Conservation (phyloP, 2,797 vertebrate genomes). For the Leptoclinus maculatus region DNA sequence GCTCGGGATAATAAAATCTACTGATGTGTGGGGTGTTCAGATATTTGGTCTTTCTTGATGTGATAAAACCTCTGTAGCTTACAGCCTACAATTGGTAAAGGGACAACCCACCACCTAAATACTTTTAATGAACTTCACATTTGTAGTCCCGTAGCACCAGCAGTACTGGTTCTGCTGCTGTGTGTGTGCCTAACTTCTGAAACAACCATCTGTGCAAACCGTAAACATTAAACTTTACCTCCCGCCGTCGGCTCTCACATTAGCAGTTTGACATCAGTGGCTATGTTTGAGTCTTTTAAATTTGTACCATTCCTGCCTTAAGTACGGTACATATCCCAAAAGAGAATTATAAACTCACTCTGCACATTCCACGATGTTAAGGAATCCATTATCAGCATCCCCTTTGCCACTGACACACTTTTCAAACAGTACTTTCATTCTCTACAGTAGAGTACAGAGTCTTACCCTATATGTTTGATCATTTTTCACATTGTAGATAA, state of each 20-base stretch:
- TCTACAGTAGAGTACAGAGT: neutral
- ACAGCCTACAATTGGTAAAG: neutral
- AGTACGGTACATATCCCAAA: slow-evolving; percentile 20
- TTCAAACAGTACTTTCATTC: slow-evolving; percentile 36
- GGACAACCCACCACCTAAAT: neutral
- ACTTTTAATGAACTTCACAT: slow-evolving; percentile 1
- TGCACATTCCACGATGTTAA: slow-evolving; percentile 1
- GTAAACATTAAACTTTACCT: slow-evolving; percentile 1
- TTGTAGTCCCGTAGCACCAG: slow-evolving; percentile 10
- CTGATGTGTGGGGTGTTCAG: neutral
- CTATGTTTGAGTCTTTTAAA: slow-evolving; percentile 6
- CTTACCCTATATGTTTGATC: neutral
- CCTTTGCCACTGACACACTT: slow-evolving; percentile 22
- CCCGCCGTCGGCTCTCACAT: neutral
- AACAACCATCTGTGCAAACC: slow-evolving; percentile 22
- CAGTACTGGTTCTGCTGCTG: neutral
- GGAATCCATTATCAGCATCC: slow-evolving; percentile 30
- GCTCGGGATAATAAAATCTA: neutral
- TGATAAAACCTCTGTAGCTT: neutral
- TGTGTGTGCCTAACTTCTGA: slow-evolving; percentile 9
- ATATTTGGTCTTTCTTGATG: neutral
- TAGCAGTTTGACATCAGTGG: slow-evolving; percentile 15
- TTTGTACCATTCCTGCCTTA: neutral
- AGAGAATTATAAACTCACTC: slow-evolving; percentile 35
- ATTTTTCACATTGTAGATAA: neutral